These are phyloP conservation scores for Pocillopora grandis DNA, from an alignment of 92 coral and sea anemone species.

Conservation along the genomic window DNA sequence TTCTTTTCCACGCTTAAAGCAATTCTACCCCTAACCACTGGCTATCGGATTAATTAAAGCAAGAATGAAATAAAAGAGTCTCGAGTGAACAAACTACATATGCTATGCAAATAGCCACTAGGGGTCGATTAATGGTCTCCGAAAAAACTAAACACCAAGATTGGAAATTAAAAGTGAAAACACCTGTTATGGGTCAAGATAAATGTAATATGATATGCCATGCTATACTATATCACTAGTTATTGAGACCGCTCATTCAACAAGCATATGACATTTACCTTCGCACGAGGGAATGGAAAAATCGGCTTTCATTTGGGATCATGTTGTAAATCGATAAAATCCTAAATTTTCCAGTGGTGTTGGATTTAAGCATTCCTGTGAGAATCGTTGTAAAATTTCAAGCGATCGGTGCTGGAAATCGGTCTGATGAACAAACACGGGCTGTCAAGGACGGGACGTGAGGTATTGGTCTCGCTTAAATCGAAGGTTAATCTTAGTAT, in stretches of 20 bases:
- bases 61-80: slow-evolving; percentile 3
- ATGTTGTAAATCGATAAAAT: neutral
- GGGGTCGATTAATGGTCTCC: slow-evolving; percentile 60
- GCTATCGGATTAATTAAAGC: slow-evolving; percentile 37
- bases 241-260: slow-evolving; percentile 35
- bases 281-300: slow-evolving; percentile 13
- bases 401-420: neutral
- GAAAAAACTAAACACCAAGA: slow-evolving; percentile 51
- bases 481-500: neutral
- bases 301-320: neutral
- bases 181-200: slow-evolving; percentile 62
- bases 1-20: neutral
- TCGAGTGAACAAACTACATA: slow-evolving; percentile 26
- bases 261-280: slow-evolving; percentile 22
- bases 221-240: slow-evolving; percentile 43
- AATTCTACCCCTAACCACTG: neutral
- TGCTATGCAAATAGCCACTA: slow-evolving; percentile 59
- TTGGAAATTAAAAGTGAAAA: slow-evolving; percentile 47
- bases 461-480: neutral
- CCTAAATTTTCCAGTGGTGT: neutral
- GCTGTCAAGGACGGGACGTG: neutral
- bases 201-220: slow-evolving; percentile 65
- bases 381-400: neutral
- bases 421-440: neutral
- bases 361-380: neutral